Percentiles rank a stretch among this genome's conserved stretches.
Evolutionary conservation across 2,888 invertebrate genomes (phyloP).

Genomic region (Oxytorus armatus): DNA sequence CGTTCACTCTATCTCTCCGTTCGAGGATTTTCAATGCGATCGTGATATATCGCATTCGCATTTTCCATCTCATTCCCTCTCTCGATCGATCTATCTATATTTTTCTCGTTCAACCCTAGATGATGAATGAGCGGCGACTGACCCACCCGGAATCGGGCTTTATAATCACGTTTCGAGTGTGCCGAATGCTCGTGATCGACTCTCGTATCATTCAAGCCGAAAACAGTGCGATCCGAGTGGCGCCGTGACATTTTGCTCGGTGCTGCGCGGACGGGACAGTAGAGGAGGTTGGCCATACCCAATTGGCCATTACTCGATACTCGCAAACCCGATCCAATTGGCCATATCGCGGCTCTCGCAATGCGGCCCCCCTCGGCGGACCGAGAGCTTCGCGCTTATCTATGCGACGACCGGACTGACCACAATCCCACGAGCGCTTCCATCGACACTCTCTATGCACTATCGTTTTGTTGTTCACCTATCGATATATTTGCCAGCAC

Average conservation of each 20-base stretch:
- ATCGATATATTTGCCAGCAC: too few relatives aligned
- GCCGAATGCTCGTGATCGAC: slow-evolving; percentile 32
- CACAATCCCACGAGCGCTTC: slow-evolving; percentile 61
- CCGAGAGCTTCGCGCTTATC: slow-evolving; percentile 74
- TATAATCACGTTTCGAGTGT: slow-evolving; percentile 79
- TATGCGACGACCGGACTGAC: slow-evolving; percentile 68
- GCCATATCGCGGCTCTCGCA: slow-evolving; percentile 73
- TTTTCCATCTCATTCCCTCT: slow-evolving; percentile 22
- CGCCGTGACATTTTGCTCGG: slow-evolving; percentile 16
- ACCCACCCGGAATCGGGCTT: slow-evolving; percentile 74
- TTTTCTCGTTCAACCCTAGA: slow-evolving; percentile 68
- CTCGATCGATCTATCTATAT: slow-evolving; percentile 12
- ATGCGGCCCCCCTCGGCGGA: slow-evolving; percentile 60
- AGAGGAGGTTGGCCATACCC: slow-evolving; percentile 70
- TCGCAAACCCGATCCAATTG: slow-evolving; percentile 77
- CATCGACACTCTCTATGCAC: slow-evolving; percentile 44
- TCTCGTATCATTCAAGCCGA: slow-evolving; percentile 60
- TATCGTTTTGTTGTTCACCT: too few relatives aligned
- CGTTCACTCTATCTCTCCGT: slow-evolving; percentile 6
- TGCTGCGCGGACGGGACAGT: slow-evolving; percentile 19
- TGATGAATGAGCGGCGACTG: slow-evolving; percentile 76
- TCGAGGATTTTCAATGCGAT: slow-evolving; percentile 49
- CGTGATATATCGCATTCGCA: slow-evolving; percentile 55
- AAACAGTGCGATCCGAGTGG: slow-evolving; percentile 39
- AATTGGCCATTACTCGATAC: slow-evolving; percentile 81